Evolutionary conservation across 2,797 vertebrate genomes (phyloP).

Genomic region (Galago senegalensis): DNA sequence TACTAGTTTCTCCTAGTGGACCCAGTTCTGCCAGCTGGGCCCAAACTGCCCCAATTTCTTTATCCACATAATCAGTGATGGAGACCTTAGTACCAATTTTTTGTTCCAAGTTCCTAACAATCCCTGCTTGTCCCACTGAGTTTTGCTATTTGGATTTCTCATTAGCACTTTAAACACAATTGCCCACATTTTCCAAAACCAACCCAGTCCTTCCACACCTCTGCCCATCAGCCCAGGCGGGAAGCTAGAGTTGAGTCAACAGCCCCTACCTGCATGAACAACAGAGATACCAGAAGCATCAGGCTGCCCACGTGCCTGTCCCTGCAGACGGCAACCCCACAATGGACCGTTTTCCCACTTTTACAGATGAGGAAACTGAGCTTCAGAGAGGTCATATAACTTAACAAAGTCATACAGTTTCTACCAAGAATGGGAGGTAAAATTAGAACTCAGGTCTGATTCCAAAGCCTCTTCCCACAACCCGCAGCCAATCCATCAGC

Average conservation of each 20-base stretch:
- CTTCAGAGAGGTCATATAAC: background rate
- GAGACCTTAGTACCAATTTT: background rate
- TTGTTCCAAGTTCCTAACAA: background rate
- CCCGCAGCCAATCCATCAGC: background rate
- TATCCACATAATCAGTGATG: background rate
- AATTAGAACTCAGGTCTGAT: background rate
- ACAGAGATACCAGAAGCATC: too few species aligned
- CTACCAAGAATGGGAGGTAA: background rate
- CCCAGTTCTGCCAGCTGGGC: background rate
- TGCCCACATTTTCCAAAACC: background rate
- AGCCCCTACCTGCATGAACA: background rate
- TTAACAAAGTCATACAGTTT: background rate
- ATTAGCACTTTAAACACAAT: background rate
- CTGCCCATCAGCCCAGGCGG: too few species aligned
- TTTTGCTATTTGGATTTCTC: background rate
- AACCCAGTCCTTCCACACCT: background rate
- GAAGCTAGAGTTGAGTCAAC: background rate
- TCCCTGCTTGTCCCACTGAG: background rate
- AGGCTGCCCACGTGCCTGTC: background rate
- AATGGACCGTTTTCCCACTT: fast-evolving
- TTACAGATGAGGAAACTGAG: background rate
- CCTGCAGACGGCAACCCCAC: too few species aligned
- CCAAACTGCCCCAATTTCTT: background rate
- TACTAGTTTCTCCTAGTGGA: background rate
- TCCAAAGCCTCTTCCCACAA: background rate